These are phyloP conservation scores for Ornithoptera alexandrae DNA, from an alignment of 2,888 invertebrate species.

Conservation along the genomic window DNA sequence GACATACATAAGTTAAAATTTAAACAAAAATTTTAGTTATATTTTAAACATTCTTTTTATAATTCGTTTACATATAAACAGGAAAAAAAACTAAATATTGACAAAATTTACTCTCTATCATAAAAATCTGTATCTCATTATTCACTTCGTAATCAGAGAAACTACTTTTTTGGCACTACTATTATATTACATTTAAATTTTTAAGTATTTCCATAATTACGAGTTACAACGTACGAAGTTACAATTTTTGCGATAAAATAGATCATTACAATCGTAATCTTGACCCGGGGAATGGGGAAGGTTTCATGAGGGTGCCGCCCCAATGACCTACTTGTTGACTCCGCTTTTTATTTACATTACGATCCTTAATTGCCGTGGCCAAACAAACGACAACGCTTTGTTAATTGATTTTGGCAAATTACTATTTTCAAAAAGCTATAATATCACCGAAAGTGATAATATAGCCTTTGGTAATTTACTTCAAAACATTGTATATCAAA, in stretches of 20 bases:
- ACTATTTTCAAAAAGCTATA: slow-evolving; percentile 3
- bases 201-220: background rate
- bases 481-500: background rate
- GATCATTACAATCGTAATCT: slow-evolving; percentile 74
- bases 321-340: slow-evolving; percentile 78
- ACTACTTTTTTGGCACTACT: no score
- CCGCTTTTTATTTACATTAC: slow-evolving; percentile 60
- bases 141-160: no score
- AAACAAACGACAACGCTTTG: slow-evolving; percentile 21
- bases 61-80: no score
- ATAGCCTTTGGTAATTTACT: no score
- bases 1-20: slow-evolving; percentile 42
- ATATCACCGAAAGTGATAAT: no score
- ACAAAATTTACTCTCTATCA: no score
- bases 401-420: slow-evolving; percentile 27
- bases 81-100: no score
- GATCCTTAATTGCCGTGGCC: slow-evolving; percentile 34
- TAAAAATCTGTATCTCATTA: no score
- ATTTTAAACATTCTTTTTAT: background rate
- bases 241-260: slow-evolving; percentile 64
- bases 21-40: slow-evolving; percentile 43
- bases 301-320: slow-evolving; percentile 42
- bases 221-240: no score
- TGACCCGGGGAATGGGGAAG: slow-evolving; percentile 54
- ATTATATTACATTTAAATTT: slow-evolving; percentile 16